Percentiles rank a stretch among this genome's conserved stretches.
These are phyloP conservation scores for Hecatera dysodea DNA, from an alignment of 2,888 invertebrate genomes.

Conservation along the genomic window DNA sequence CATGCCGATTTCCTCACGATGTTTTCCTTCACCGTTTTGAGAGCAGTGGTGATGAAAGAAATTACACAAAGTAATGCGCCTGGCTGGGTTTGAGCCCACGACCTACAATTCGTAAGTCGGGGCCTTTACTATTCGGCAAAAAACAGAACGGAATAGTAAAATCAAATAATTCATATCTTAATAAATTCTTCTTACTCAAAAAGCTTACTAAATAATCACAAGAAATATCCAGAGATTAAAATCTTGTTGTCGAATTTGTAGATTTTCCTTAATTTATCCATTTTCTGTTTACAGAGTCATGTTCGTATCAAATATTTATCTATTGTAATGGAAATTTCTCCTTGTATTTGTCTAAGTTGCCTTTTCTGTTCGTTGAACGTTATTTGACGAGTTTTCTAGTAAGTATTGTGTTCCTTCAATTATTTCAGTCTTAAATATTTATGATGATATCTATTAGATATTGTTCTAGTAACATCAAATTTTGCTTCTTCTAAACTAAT, in stretches of 20 bases:
- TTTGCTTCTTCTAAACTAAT: not conserved
- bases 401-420: not conserved
- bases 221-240: constrained; percentile 15
- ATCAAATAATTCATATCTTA: not conserved
- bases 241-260: constrained; percentile 13
- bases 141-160: no score
- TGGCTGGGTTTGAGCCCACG: no score
- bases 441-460: not conserved
- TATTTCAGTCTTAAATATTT: not conserved
- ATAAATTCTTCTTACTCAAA: not conserved
- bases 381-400: constrained; percentile 2
- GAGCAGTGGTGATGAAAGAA: no score
- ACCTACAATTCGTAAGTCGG: no score
- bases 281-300: constrained; percentile 7
- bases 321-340: constrained; percentile 33
- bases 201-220: constrained; percentile 1
- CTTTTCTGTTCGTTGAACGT: not conserved
- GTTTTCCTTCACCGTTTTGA: no score
- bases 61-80: no score
- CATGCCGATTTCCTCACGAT: no score
- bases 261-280: not conserved
- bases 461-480: not conserved
- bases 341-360: constrained; percentile 4
- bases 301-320: constrained; percentile 48
- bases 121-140: no score